phyloP scores from a whole-genome alignment of 2,797 vertebrate species.

The Vespertilio murinus region DNA sequence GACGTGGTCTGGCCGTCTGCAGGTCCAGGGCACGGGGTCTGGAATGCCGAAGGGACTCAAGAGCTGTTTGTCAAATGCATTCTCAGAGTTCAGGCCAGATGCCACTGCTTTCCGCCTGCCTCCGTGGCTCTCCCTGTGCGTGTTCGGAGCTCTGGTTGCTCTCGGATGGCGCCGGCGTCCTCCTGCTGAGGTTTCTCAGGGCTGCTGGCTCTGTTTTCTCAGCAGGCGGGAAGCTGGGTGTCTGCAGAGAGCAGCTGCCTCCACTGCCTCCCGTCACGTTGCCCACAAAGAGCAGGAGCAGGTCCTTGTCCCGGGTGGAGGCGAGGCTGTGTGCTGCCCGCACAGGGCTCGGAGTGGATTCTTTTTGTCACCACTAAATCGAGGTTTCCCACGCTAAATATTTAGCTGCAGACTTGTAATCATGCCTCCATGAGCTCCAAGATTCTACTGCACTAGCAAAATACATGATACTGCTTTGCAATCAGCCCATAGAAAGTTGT shows the following conservation, averaged over 20 bases:
- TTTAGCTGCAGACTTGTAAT: background rate
- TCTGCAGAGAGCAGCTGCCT: background rate
- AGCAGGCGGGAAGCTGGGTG: background rate
- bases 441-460: background rate
- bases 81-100: background rate
- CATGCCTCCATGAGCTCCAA: background rate
- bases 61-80: background rate
- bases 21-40: background rate
- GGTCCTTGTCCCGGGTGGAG: background rate
- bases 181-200: background rate
- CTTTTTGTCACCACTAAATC: background rate
- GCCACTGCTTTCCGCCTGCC: background rate
- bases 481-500: background rate
- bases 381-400: background rate
- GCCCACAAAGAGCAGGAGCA: background rate
- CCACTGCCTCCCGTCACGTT: background rate
- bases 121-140: background rate
- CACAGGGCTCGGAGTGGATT: background rate
- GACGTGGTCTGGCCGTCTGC: background rate
- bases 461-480: background rate
- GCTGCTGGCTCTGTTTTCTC: background rate
- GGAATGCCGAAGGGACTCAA: background rate
- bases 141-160: background rate
- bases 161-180: background rate
- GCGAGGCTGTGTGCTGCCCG: background rate